Base-by-base conservation (phyloP, 2,888 invertebrate genomes). In the Drosophila neoperkinsi region DNA sequence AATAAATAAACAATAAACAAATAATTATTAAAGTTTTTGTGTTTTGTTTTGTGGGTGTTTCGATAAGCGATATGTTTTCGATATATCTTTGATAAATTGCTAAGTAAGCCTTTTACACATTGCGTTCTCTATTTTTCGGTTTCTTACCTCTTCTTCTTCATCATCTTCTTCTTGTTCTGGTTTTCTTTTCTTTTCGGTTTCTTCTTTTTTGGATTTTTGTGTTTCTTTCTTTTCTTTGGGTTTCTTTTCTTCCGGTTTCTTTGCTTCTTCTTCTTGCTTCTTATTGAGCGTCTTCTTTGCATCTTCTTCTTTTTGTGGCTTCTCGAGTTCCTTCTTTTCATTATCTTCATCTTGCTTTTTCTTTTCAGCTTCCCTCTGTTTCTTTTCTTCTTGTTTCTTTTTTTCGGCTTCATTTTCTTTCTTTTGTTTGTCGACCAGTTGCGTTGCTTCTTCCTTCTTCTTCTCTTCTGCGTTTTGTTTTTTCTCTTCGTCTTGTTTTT, bases 381-480 rank as follows among this genome's bases (percentile, higher is more conserved):
- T 28, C 38, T 65, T 34, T 70, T 67, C 68, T 75, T 74, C 46
- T 16, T 80, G 93, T 30, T 51, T 28, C 38, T 63, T 36, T 63
- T 66, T 66, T 75, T 73, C 43, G 60, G 52, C 16, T 25, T 21
- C 18, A 0, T 34, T 18, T 55, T 6, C 25, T 30, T 49, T 31
- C 31, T 55, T 28, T 30, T 13, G 28, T 3, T 38, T 65, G 7
- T 57, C 43, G 6, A 16, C 25, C 25, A 25, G 7, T 16, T 16
- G 9, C 16, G 38, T 21, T 16, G 2, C 21, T 36, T 75, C 51
- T 13, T n/a, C 28, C 33, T 28, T 58, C 51, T 2, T 56, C 13
- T 64, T 69, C 74, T 74, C 38, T 65, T 61, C 43, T 67, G 68
- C 58, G 74, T 79, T 92, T 33, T 51, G 18, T 53, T 49, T 69